These are phyloP conservation scores for Hafferia zeledoni DNA, from an alignment of 2,797 vertebrate species.

Conservation along the genomic window DNA sequence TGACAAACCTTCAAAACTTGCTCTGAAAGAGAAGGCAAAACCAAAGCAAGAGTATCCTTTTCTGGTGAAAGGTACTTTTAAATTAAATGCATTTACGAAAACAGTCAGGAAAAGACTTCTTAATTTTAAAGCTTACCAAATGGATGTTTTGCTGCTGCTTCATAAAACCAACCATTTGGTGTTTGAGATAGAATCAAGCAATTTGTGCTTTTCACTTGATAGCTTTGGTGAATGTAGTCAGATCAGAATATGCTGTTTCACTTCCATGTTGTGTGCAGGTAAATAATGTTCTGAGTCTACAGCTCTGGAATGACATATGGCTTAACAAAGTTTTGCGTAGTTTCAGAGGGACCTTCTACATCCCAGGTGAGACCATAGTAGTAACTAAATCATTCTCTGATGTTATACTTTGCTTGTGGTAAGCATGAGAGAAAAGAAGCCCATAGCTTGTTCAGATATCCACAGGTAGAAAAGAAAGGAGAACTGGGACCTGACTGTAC, in stretches of 20 bases:
- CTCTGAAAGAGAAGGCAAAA: constrained; percentile 90
- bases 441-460: not conserved
- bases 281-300: not conserved
- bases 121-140: not conserved
- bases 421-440: not conserved
- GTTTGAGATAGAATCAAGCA: not conserved
- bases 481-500: not conserved
- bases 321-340: not conserved
- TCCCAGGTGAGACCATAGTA: not conserved
- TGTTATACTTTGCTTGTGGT: not conserved
- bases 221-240: not conserved
- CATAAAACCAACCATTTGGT: not conserved
- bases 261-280: not conserved
- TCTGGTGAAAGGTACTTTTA: not conserved
- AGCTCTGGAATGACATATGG: not conserved
- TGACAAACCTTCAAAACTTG: constrained; percentile 83
- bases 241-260: not conserved
- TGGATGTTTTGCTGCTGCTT: not conserved
- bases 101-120: not conserved
- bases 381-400: not conserved
- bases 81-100: not conserved
- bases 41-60: constrained; percentile 95
- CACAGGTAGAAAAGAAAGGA: not conserved
- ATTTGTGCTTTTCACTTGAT: not conserved
- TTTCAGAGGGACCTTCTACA: not conserved